phyloP scores from a whole-genome alignment of 2,797 vertebrate species.

The Bradypodion pumilum region DNA sequence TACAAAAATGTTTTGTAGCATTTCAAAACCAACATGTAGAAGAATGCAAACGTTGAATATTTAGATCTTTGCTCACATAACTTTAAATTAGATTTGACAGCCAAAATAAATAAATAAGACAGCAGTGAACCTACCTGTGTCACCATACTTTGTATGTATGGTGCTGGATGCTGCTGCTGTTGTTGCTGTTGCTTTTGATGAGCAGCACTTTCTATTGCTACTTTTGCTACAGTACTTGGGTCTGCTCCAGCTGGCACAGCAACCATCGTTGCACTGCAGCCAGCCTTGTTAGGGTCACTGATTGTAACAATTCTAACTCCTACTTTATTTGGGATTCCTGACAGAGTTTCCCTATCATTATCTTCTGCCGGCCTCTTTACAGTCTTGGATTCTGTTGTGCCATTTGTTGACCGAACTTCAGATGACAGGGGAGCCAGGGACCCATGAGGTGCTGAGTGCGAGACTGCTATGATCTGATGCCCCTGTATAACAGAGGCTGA shows the following conservation, averaged over 20 bases:
- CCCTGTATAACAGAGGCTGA: slow-evolving; percentile 84
- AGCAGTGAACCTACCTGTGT: slow-evolving; percentile 80
- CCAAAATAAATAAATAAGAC: slow-evolving; percentile 50
- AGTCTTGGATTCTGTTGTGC: slow-evolving; percentile 87
- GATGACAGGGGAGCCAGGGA: slow-evolving; percentile 77
- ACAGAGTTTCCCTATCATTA: slow-evolving; percentile 83
- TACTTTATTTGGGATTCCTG: slow-evolving; percentile 97
- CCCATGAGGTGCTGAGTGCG: slow-evolving; percentile 80
- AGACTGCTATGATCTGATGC: slow-evolving; percentile 82
- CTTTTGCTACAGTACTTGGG: slow-evolving; percentile 99
- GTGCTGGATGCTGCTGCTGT: slow-evolving; percentile 86
- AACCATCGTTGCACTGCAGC: slow-evolving; percentile 97
- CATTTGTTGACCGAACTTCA: slow-evolving; percentile 86
- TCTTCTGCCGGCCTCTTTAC: slow-evolving; percentile 92
- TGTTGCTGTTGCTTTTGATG: slow-evolving; percentile 96
- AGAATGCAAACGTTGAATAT: rapidly evolving
- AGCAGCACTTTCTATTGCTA: slow-evolving; percentile 98
- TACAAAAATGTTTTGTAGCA: neutral
- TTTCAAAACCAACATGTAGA: slow-evolving; percentile 16
- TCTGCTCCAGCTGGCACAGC: slow-evolving; percentile 97
- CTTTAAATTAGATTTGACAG: slow-evolving; percentile 42
- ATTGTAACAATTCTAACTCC: slow-evolving; percentile 99
- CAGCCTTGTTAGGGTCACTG: slow-evolving; percentile 98
- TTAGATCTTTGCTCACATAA: slow-evolving; percentile 33
- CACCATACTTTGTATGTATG: slow-evolving; percentile 83